Base-by-base conservation (phyloP, 2,113 vertebrate species). In the Callithrix jacchus region DNA sequence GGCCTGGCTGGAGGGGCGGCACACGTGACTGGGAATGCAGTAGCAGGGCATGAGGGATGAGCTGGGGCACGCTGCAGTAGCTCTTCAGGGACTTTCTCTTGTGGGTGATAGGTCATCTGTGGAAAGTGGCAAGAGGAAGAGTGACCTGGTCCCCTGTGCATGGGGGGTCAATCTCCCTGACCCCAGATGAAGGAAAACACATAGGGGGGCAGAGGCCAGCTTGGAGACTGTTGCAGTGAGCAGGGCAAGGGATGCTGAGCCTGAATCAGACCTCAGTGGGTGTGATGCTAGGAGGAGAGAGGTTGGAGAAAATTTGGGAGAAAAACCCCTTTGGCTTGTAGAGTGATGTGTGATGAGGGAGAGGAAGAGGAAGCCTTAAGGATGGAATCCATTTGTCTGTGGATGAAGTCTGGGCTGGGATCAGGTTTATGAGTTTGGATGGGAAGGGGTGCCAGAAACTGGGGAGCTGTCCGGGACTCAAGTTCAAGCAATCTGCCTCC, bases 181-280 rank as follows among this genome's bases (percentile, higher is more conserved):
- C 79, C 80, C 23, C 0, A 54, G 86, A 4, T 14, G 5, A 20
- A 64, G 45, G 52, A 89, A 8, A 42, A 61, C 40, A 37, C 3
- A 0, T 8, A 20, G 3, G 4, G 56, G 47, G 20, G 23, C 37
- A 11, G 61, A 56, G 5, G 12, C 42, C 70, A 35, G 84, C 3
- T n/a, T 2, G 8, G 37, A 58, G 42, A 40, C 30, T 1, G 20
- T 23, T 58, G 40, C 30, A 37, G 32, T 21, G 80, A n/a, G 35
- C 56, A 30, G 2, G 14, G 42, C 81, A 49, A 84, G 25, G 71
- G 42, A 40, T 40, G 42, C 30, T n/a, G 37, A 52, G 49, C 6
- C 49, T 56, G 14, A 16, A 27, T 40, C 52, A n/a, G 66, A 27
- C 9, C 30, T n/a, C 1, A 0, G 32, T 42, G 35, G 83, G 17